Evolutionary conservation across 2,888 invertebrate species (phyloP).

Genomic region (Campoplex nolae): DNA sequence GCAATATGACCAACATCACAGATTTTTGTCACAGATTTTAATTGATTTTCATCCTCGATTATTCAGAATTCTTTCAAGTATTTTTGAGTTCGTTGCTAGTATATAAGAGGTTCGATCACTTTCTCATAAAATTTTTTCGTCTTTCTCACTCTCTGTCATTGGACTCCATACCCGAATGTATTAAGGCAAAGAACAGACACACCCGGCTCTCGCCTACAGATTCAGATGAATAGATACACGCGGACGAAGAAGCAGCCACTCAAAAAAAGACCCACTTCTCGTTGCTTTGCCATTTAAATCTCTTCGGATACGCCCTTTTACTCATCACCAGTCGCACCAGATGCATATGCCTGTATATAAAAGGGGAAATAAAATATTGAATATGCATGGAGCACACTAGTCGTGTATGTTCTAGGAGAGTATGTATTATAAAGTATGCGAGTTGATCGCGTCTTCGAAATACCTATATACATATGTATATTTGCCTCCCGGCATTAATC

Average conservation of each 20-base stretch:
- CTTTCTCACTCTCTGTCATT: constrained; percentile 10
- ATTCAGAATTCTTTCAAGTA: background rate
- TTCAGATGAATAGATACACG: constrained; percentile 56
- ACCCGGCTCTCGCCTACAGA: constrained; percentile 35
- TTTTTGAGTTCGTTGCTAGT: background rate
- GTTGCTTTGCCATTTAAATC: background rate
- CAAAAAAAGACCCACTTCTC: background rate
- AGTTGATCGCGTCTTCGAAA: constrained; percentile 37
- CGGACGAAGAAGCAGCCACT: background rate
- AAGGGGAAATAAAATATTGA: constrained; percentile 68
- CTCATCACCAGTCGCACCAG: background rate
- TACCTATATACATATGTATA: constrained; percentile 3
- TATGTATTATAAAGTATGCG: constrained; percentile 40
- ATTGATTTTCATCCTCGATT: background rate
- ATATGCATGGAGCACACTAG: constrained; percentile 65
- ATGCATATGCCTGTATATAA: background rate
- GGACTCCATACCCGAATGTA: constrained; percentile 13
- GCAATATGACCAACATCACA: background rate
- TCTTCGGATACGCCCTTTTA: background rate
- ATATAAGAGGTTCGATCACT: constrained; percentile 1
- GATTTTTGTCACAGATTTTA: background rate
- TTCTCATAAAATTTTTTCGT: background rate
- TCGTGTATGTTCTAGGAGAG: constrained; percentile 44
- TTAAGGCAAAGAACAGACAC: constrained; percentile 16
- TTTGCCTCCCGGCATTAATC: constrained; percentile 66